Evolutionary conservation across 2,797 vertebrate species (phyloP), one percentile per base, ranked within the genome.

Genomic region (Spinus pinus): DNA sequence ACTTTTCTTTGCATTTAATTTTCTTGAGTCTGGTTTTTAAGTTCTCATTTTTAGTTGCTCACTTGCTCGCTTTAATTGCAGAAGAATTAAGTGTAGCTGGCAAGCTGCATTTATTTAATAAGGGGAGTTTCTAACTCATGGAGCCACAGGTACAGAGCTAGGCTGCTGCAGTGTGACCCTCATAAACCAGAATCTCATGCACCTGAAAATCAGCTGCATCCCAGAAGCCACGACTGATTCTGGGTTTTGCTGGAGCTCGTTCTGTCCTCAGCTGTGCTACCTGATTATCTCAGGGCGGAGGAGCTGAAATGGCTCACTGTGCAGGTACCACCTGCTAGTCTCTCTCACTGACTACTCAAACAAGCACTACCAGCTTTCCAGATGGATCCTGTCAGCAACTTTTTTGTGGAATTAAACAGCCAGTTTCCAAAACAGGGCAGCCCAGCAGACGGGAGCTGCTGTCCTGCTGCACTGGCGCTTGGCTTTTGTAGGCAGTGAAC

Each of bases 321-420:
- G n/a, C 80, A 82, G 79, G 62, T 94, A 90, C 93, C 88, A 91
- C 87, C 80, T 96, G 82, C 90, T 84, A 42, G 47, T 71, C 39
- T 72, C 53, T 31, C 67, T 88, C 8, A 3, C 57, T 69, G 85
- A 60, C 86, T 70, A 42, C 57, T 79, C 81, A 88, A 69, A 94
- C 56, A 88, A 88, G 49, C 64, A 18, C 70, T 69, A 41, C 62
- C 44, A 80, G 67, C 70, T 86, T 94, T 93, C 81, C 92, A 93
- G 84, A 87, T 92, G 82, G 61, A 90, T 86, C 66, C 85, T 86
- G 66, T 93, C 93, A 91, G 60, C 81, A 69, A 61, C 37, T 93
- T 91, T 95, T 86, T 81, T 53, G 58, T 81, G 83, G 69, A 91
- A 86, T 53, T 87, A 70, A 86, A 60, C 54, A 69, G 71, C 46